Evolutionary conservation across 2,113 vertebrate species (phyloP).

Genomic region (Eulemur rufifrons): DNA sequence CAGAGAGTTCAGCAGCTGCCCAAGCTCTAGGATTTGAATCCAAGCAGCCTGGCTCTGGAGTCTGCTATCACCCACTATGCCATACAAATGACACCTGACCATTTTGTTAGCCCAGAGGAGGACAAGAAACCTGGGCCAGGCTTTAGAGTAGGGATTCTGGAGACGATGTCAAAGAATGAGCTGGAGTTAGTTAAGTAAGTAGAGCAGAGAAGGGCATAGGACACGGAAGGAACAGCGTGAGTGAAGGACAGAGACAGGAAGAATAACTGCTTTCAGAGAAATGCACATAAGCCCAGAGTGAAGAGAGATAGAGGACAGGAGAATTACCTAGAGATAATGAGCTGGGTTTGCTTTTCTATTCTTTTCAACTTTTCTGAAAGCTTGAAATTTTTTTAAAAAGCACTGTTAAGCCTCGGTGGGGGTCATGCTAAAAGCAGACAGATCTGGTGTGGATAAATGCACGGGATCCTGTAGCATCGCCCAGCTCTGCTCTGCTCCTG

Average conservation of each 20-base stretch:
- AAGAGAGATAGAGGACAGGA: neutral
- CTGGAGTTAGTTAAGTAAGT: neutral
- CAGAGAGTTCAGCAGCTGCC: neutral
- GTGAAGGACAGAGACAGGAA: neutral
- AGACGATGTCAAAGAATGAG: neutral
- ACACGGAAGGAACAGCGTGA: neutral
- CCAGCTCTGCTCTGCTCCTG: neutral
- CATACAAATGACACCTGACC: neutral
- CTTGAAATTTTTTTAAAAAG: constrained; percentile 11
- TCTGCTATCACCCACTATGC: neutral
- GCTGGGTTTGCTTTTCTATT: neutral
- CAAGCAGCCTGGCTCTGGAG: neutral
- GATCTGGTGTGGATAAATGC: neutral
- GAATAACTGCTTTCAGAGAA: neutral
- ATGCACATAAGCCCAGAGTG: neutral
- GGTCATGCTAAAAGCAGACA: neutral
- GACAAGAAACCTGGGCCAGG: neutral
- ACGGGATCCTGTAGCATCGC: neutral
- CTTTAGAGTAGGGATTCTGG: neutral
- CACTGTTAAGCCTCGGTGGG: neutral
- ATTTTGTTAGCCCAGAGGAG: neutral
- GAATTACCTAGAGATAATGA: neutral
- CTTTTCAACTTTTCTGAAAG: neutral
- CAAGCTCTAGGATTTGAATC: neutral
- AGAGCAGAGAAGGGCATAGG: neutral